phyloP scores from a whole-genome alignment of 2,797 vertebrate species.

The Coluber constrictor region DNA sequence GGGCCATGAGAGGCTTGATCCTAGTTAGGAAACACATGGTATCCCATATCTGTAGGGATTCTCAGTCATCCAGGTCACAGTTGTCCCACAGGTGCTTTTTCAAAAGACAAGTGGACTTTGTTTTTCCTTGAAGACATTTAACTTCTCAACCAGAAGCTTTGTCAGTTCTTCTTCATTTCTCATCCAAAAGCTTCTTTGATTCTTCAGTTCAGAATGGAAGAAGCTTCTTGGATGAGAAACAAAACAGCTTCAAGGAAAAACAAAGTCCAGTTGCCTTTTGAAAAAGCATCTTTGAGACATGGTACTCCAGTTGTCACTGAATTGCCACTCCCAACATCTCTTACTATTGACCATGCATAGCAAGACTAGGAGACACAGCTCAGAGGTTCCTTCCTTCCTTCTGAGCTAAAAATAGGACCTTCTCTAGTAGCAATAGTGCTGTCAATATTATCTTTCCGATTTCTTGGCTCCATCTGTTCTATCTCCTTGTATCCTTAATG shows the following conservation, averaged over 20 bases:
- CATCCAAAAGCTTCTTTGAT: neutral
- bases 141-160: neutral
- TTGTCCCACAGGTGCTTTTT: neutral
- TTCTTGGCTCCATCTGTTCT: neutral
- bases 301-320: neutral
- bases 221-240: neutral
- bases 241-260: neutral
- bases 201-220: neutral
- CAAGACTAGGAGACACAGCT: neutral
- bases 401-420: neutral
- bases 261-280: neutral
- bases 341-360: neutral
- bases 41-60: neutral
- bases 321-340: neutral
- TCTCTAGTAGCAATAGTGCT: neutral
- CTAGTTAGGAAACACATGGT: neutral
- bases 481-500: neutral
- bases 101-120: neutral
- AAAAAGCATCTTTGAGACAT: neutral
- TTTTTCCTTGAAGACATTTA: neutral
- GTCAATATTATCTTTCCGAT: neutral
- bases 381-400: neutral
- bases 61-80: neutral
- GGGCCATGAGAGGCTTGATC: neutral
- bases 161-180: neutral